Percentiles rank a stretch among this genome's conserved stretches.
Evolutionary conservation across 2,888 invertebrate species (phyloP).

Genomic region (Nemotelus pantherinus): DNA sequence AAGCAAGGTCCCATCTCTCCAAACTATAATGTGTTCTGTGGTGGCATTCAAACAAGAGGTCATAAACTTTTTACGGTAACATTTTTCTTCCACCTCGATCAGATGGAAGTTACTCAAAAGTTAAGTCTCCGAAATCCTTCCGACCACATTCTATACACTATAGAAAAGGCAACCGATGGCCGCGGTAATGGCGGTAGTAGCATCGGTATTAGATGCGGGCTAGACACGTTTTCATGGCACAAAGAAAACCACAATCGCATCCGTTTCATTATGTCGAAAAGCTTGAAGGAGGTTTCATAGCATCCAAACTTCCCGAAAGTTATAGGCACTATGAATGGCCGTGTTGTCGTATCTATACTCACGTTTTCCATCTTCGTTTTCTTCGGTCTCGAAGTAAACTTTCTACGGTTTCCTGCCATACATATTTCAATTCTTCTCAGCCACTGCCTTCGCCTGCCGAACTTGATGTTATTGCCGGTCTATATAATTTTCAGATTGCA

Average conservation of each 20-base stretch:
- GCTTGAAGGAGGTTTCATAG: constrained; percentile 30
- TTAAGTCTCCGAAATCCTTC: not conserved
- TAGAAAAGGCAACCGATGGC: not conserved
- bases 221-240: constrained; percentile 9
- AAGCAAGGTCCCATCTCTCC: too few species aligned
- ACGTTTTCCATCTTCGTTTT: not conserved
- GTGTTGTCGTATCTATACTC: not conserved
- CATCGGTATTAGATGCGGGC: not conserved
- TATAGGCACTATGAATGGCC: not conserved
- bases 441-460: not conserved
- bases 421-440: not conserved
- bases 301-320: constrained; percentile 27
- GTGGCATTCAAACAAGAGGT: too few species aligned
- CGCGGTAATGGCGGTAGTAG: not conserved
- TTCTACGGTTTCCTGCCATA: not conserved
- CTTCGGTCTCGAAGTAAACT: not conserved
- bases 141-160: not conserved
- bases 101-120: too few species aligned
- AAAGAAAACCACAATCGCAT: constrained; percentile 36
- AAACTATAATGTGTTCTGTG: too few species aligned
- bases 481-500: not conserved
- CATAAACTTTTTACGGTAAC: too few species aligned
- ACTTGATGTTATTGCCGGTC: not conserved
- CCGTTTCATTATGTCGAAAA: constrained; percentile 30
- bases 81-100: too few species aligned